These are phyloP conservation scores for Eurosta solidaginis DNA, from an alignment of 1,140 invertebrate species.

Conservation along the genomic window DNA sequence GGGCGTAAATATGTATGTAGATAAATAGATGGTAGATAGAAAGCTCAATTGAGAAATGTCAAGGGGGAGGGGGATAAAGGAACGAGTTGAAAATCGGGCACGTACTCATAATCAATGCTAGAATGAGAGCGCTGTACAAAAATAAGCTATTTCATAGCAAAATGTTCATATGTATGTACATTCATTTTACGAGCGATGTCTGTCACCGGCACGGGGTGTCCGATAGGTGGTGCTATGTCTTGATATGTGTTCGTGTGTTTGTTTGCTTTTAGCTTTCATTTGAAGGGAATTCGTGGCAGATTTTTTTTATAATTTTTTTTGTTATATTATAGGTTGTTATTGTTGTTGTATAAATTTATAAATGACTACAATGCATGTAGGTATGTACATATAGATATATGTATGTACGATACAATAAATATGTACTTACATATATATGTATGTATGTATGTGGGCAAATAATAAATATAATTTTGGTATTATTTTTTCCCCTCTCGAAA, in stretches of 20 bases:
- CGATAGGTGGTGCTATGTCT: neutral
- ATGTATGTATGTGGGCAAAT: too few species aligned
- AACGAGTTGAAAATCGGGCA: neutral
- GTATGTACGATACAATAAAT: neutral
- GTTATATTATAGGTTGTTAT: neutral
- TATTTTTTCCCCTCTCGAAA: neutral
- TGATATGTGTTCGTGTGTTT: neutral
- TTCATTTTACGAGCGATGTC: neutral
- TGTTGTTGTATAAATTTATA: conserved; percentile 15
- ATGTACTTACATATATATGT: neutral
- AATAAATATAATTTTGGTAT: neutral
- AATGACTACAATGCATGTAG: neutral
- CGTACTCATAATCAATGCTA: neutral
- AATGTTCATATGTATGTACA: neutral
- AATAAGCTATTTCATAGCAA: neutral
- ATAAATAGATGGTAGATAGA: conserved; percentile 8
- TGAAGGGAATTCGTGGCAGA: neutral
- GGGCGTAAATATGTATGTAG: conserved; percentile 48
- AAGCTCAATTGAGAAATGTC: neutral
- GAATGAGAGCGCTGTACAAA: neutral
- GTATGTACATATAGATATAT: neutral
- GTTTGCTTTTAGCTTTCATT: neutral
- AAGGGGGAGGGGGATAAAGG: too few species aligned
- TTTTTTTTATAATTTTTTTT: too few species aligned
- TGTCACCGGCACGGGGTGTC: neutral